Conservation (phyloP, 2,797 vertebrate genomes). For the Brotula barbata region DNA sequence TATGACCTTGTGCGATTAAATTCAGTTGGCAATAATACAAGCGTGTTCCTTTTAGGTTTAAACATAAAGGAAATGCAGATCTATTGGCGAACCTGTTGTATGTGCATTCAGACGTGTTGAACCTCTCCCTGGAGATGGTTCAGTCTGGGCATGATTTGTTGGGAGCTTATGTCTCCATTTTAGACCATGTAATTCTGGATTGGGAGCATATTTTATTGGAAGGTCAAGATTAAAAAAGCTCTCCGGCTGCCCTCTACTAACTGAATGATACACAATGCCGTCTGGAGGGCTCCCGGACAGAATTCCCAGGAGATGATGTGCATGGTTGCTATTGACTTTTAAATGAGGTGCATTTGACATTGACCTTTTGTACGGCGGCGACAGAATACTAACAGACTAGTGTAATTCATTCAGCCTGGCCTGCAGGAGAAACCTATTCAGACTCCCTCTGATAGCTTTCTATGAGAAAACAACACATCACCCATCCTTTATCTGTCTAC, state of each 20-base stretch:
- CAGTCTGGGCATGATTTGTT: slow-evolving; percentile 71
- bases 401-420: slow-evolving; percentile 75
- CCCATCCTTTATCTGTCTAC: slow-evolving; percentile 70
- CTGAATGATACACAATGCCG: slow-evolving; percentile 78
- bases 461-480: slow-evolving; percentile 69
- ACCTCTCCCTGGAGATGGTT: slow-evolving; percentile 64
- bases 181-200: slow-evolving; percentile 77
- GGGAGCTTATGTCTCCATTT: slow-evolving; percentile 77
- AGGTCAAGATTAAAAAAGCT: slow-evolving; percentile 81
- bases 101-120: slow-evolving; percentile 54
- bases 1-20: neutral
- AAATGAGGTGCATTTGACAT: slow-evolving; percentile 82
- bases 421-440: slow-evolving; percentile 69
- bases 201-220: slow-evolving; percentile 80
- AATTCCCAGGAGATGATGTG: slow-evolving; percentile 82
- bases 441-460: slow-evolving; percentile 65
- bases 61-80: slow-evolving; percentile 22
- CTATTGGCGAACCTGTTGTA: slow-evolving; percentile 59
- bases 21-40: neutral
- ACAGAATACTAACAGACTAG: slow-evolving; percentile 79
- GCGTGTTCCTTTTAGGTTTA: slow-evolving; percentile 20
- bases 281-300: slow-evolving; percentile 71
- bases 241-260: slow-evolving; percentile 74
- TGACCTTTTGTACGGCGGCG: slow-evolving; percentile 78
- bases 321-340: slow-evolving; percentile 80